Base-by-base conservation (phyloP, 2,797 vertebrate species). In the Epinephelus awoara region DNA sequence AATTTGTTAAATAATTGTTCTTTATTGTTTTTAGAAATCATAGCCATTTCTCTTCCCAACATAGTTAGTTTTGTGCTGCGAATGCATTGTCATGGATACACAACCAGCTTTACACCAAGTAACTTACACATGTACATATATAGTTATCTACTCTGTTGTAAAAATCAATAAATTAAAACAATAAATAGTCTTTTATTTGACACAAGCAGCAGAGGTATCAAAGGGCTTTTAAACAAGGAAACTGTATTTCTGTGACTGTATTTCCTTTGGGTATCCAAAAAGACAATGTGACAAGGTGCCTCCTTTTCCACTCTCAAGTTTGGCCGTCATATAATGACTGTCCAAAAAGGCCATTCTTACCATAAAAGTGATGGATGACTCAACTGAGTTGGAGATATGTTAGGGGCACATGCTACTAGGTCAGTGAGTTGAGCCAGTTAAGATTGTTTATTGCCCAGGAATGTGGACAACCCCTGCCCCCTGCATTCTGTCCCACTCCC, bases 131-230 rank as follows among this genome's bases (percentile, higher is more conserved):
- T 87, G n/a, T 85, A 91, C 89, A 93, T 82, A 90, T 90, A 91
- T 85, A 83, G 67, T 80, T 69, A 76, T 89, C 73, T 79, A 78
- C 81, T 88, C 86, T 89, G 86, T 88, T 89, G 85, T 92, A 92
- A 91, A 94, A 93, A 90, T 92, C 89, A 98, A 99, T 99, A 99
- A 98, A 97, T 99, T 97, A 96, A 92, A 96, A 82, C 94, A 98
- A 98, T 98, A 98, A 98, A 98, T 99, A 98, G 93, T 90, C 66
- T 91, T 88, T 90, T 83, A 91, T 84, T 85, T 90, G 89, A 93
- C 88, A 89, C 73, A 96, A 96, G 94, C 96, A 97, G 96, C 95
- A 96, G 93, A 95, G 91, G 90, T 91, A 90, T 93, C 91, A 90
- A 86, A 91, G 88, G 79, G 85, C 78, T 86, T 84, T 79, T 52